phyloP scores from a whole-genome alignment of 2,888 invertebrate genomes.

The Pomacea canaliculata region DNA sequence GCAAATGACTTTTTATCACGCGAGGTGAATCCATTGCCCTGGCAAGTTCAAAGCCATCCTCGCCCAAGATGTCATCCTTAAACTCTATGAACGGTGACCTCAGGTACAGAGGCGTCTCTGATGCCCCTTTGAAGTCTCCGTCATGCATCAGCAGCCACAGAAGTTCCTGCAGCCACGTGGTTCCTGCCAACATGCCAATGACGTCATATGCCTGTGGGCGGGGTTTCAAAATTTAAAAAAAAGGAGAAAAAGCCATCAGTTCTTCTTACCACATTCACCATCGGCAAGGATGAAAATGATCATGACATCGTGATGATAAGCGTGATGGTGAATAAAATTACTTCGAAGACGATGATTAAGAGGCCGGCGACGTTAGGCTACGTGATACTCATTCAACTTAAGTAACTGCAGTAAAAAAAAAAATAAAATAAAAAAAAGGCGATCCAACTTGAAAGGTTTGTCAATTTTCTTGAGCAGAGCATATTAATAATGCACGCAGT shows the following conservation, averaged over 20 bases:
- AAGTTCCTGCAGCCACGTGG: constrained; percentile 71
- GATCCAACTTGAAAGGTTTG: too few relatives aligned
- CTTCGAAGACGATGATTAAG: too few relatives aligned
- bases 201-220: too few relatives aligned
- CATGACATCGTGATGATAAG: neutral
- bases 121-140: constrained; percentile 64
- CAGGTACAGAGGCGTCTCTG: constrained; percentile 59
- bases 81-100: constrained; percentile 64
- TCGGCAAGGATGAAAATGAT: neutral
- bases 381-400: too few relatives aligned
- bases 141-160: constrained; percentile 68
- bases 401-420: too few relatives aligned
- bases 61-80: constrained; percentile 58
- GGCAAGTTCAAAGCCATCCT: constrained; percentile 59
- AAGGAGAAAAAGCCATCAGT: too few relatives aligned
- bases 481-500: too few relatives aligned
- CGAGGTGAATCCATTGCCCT: constrained; percentile 56
- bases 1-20: constrained; percentile 66
- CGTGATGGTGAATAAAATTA: too few relatives aligned
- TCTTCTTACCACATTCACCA: neutral
- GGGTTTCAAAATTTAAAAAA: too few relatives aligned
- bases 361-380: too few relatives aligned
- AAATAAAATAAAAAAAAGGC: too few relatives aligned
- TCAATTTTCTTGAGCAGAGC: too few relatives aligned
- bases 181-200: constrained; percentile 56